Conservation (phyloP, 2,888 invertebrate species). For the Tenthredo notha region DNA sequence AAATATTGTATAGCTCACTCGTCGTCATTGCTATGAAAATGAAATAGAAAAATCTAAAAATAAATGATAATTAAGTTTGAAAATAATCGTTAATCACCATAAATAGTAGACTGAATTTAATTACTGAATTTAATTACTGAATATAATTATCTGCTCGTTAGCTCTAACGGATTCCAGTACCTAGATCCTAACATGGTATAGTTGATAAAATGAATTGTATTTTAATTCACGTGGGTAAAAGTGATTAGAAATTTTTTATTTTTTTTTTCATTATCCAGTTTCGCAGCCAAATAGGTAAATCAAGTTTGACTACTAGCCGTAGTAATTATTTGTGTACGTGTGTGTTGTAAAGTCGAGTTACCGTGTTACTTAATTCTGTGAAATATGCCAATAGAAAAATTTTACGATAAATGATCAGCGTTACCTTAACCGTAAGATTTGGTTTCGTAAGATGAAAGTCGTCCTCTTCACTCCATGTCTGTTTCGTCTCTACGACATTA, state of each 20-base stretch:
- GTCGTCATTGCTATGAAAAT: not conserved
- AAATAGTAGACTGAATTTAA: not conserved
- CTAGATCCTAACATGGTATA: not conserved
- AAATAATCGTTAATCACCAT: not conserved
- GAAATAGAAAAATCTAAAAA: not conserved
- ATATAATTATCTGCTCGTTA: not conserved
- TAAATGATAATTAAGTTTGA: not conserved
- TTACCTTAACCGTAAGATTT: slow-evolving; percentile 83
- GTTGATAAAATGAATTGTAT: not conserved
- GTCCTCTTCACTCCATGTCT: slow-evolving; percentile 88
- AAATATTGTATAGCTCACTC: not conserved
- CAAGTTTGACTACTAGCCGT: not conserved
- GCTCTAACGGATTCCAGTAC: not conserved
- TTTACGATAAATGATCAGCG: slow-evolving; percentile 20
- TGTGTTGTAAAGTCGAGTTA: not conserved
- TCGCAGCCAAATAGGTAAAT: not conserved
- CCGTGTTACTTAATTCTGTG: not conserved
- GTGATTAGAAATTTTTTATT: not conserved
- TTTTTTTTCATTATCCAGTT: not conserved
- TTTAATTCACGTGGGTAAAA: not conserved
- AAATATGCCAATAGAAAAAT: slow-evolving; percentile 19
- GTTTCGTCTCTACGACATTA: slow-evolving; percentile 86
- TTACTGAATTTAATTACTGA: not conserved
- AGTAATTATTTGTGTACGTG: not conserved
- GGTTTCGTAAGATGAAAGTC: slow-evolving; percentile 87